A percentile compares a stretch with the other conserved stretches of the same genome.
These are phyloP conservation scores for Notarius lentiginosus DNA, from an alignment of 2,113 vertebrate species.

Conservation along the genomic window DNA sequence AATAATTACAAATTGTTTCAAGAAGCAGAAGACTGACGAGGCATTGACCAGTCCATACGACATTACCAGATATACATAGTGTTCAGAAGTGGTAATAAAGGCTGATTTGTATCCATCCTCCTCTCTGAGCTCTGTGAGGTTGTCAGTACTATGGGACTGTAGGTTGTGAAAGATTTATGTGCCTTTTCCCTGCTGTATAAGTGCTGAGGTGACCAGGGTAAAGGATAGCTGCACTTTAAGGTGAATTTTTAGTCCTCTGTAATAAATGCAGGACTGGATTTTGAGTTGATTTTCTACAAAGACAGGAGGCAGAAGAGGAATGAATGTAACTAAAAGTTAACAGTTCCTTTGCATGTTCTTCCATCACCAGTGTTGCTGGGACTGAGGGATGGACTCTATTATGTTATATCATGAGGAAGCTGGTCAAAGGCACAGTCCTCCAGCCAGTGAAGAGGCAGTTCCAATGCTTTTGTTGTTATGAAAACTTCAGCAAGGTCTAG, in stretches of 20 bases:
- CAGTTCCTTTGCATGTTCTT: not conserved
- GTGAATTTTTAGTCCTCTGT: not conserved
- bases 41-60: not conserved
- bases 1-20: not conserved
- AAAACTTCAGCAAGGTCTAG: not conserved
- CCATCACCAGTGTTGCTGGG: not conserved
- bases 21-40: not conserved
- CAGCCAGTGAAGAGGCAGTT: not conserved
- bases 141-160: not conserved
- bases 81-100: not conserved
- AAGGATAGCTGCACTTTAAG: not conserved
- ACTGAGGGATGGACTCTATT: not conserved
- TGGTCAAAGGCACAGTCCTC: not conserved
- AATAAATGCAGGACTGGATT: not conserved
- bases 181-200: not conserved
- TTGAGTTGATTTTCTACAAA: not conserved
- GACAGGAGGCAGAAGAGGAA: not conserved
- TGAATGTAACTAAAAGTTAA: not conserved
- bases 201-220: not conserved
- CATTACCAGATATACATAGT: not conserved
- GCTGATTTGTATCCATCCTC: not conserved
- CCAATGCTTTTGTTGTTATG: not conserved
- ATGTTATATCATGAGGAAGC: not conserved
- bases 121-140: not conserved
- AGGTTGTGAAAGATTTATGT: not conserved